These are phyloP conservation scores for Leptinotarsa lineolata DNA, from an alignment of 1,140 invertebrate species.

Conservation along the genomic window DNA sequence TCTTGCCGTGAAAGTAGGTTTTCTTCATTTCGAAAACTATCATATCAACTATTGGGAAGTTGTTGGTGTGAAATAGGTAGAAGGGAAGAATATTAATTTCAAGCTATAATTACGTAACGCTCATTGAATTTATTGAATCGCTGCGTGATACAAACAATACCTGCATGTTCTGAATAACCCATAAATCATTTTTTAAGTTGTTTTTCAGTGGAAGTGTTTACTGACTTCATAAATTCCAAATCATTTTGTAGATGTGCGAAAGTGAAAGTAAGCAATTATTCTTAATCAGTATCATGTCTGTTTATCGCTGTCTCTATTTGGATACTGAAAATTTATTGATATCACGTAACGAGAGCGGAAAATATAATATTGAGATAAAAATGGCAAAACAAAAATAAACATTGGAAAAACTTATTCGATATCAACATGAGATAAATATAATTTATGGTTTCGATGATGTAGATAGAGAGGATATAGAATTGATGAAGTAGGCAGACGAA, in stretches of 20 bases:
- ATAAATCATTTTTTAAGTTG: slow-evolving; percentile 4
- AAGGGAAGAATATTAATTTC: background rate
- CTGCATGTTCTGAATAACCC: background rate
- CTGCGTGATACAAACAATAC: slow-evolving; percentile 1
- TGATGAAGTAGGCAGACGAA: too few species aligned
- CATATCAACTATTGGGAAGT: too few species aligned
- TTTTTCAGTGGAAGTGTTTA: background rate
- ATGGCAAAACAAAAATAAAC: too few species aligned
- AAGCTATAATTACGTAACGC: background rate
- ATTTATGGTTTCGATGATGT: too few species aligned
- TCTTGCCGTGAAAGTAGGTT: too few species aligned
- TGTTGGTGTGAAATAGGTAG: background rate
- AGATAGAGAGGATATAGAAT: too few species aligned
- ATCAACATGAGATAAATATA: too few species aligned
- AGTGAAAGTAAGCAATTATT: background rate
- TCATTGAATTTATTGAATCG: background rate
- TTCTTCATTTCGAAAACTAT: background rate
- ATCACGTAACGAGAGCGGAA: too few species aligned
- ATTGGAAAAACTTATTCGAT: too few species aligned
- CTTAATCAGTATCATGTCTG: background rate
- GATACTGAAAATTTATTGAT: too few species aligned
- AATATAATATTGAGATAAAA: too few species aligned
- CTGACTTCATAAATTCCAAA: background rate
- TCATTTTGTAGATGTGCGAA: background rate
- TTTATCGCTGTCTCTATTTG: too few species aligned